These are phyloP conservation scores for Lepidurus apus DNA, from an alignment of 1,140 invertebrate genomes.

Conservation along the genomic window DNA sequence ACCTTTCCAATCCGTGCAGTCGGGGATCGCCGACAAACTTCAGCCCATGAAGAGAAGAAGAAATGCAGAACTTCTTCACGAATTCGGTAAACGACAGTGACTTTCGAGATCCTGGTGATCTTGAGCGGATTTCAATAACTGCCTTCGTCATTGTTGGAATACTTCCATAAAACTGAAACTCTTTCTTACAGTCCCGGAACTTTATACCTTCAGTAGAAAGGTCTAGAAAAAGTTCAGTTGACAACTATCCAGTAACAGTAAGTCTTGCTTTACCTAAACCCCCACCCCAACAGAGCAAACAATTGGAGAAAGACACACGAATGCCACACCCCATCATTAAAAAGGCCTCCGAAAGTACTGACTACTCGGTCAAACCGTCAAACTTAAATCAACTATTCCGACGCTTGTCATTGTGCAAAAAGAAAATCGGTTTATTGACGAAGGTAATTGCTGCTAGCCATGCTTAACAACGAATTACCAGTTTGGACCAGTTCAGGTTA, in stretches of 20 bases:
- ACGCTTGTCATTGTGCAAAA: too few species aligned
- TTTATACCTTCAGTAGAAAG: not conserved
- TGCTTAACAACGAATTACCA: too few species aligned
- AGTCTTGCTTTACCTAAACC: too few species aligned
- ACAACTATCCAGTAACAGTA: too few species aligned
- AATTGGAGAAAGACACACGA: not conserved
- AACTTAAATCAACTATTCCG: too few species aligned
- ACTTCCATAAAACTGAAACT: not conserved
- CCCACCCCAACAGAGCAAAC: not conserved
- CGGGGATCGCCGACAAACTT: not conserved
- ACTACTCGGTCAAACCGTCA: not conserved
- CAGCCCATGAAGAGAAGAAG: not conserved
- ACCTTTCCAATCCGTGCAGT: not conserved
- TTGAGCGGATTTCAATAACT: not conserved
- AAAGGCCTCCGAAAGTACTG: not conserved
- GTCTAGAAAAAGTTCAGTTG: not conserved
- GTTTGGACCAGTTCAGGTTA: too few species aligned
- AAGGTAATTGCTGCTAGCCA: too few species aligned
- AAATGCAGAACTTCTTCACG: not conserved
- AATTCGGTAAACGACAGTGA: not conserved
- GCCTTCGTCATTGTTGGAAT: not conserved
- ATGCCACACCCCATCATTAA: slow-evolving; percentile 10
- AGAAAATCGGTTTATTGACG: too few species aligned
- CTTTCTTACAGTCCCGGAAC: not conserved
- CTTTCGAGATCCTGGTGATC: not conserved